Percentiles rank a stretch among this genome's conserved stretches.
phyloP scores from a whole-genome alignment of 1,140 invertebrate genomes.

The Hermatobates lingyangjiaoensis region DNA sequence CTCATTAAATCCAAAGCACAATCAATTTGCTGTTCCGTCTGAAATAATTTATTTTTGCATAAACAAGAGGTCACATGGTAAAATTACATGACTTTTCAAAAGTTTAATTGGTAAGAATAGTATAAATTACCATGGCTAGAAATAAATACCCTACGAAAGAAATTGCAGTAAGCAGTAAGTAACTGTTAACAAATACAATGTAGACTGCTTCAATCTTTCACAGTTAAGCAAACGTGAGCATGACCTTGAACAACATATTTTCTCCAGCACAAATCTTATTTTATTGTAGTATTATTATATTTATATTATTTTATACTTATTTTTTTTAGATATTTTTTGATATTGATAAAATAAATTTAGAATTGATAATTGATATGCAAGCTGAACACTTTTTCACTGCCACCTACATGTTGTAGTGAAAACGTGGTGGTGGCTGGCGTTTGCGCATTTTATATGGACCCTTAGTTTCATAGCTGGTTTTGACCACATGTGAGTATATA shows the following conservation, averaged over 20 bases:
- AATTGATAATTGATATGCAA: not conserved
- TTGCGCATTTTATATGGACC: conserved; percentile 10
- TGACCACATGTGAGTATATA: conserved; percentile 17
- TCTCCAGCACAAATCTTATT: conserved; percentile 1
- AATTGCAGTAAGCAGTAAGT: not conserved
- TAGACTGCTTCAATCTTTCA: conserved; percentile 1
- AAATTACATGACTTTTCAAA: too few relatives aligned
- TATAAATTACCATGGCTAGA: not conserved
- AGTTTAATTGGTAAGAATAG: too few relatives aligned
- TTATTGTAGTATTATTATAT: not conserved
- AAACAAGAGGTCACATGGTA: too few relatives aligned
- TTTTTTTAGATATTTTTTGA: not conserved
- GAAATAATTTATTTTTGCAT: too few relatives aligned
- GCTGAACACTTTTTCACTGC: not conserved
- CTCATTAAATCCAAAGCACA: conserved; percentile 97
- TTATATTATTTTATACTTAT: not conserved
- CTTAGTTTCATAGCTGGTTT: conserved; percentile 13
- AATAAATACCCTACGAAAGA: not conserved
- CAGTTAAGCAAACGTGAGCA: conserved; percentile 8
- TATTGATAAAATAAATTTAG: not conserved
- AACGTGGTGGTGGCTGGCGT: conserved; percentile 8
- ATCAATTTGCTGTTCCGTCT: conserved; percentile 96
- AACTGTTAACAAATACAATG: too few relatives aligned
- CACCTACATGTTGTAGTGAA: not conserved
- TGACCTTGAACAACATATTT: conserved; percentile 8